Percentiles rank a stretch among this genome's conserved stretches.
Conservation (phyloP, 1,140 invertebrate genomes). For the Hylaeus anthracinus region DNA sequence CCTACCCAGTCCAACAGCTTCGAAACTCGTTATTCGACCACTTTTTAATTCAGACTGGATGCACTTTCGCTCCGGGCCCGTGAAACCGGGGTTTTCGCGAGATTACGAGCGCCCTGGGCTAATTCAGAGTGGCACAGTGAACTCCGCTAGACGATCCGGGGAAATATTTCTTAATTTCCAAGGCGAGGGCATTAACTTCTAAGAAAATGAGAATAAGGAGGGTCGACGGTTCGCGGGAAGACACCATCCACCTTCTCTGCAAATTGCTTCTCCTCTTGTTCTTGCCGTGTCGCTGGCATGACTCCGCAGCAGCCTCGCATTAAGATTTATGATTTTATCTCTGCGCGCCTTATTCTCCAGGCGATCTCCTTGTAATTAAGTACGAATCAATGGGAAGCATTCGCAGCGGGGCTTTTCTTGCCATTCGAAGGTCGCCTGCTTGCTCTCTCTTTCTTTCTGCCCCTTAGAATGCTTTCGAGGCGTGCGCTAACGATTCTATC, state of each 20-base stretch:
- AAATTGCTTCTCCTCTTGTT: slow-evolving; percentile 11
- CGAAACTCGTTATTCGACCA: neutral
- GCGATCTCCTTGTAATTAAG: slow-evolving; percentile 2
- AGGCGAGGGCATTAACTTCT: neutral
- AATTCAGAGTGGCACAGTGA: neutral
- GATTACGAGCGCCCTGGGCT: neutral
- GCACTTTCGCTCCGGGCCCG: neutral
- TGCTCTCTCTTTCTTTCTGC: no score
- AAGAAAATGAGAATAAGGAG: slow-evolving; percentile 15
- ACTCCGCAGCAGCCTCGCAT: neutral
- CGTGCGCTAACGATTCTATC: neutral
- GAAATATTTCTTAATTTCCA: slow-evolving; percentile 27
- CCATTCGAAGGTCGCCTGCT: neutral
- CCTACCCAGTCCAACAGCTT: neutral
- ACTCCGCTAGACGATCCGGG: neutral
- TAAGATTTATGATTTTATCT: slow-evolving; percentile 25
- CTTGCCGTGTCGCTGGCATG: slow-evolving; percentile 1
- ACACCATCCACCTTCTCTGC: neutral
- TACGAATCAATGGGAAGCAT: slow-evolving; percentile 6
- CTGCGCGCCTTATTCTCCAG: neutral
- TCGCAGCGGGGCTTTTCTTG: neutral
- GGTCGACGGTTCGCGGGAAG: neutral
- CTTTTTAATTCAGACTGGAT: neutral
- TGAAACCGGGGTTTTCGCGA: neutral
- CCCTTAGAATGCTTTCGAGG: neutral